Percentiles rank a stretch among this genome's conserved stretches.
Conservation (phyloP, 2,888 invertebrate genomes). For the Empis stercorea region DNA sequence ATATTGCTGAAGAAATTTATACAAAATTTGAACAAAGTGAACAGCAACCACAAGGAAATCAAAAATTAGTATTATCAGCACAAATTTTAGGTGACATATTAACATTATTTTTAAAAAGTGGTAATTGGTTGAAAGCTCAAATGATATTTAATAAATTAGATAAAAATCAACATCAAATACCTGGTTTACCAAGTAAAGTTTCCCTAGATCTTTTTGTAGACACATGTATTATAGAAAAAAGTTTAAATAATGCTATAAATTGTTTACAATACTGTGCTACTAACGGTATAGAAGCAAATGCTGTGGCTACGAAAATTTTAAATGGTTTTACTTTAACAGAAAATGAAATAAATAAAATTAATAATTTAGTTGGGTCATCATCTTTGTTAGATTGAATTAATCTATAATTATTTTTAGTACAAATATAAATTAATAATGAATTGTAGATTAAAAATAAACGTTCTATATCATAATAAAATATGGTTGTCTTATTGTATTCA, state of each 20-base stretch:
- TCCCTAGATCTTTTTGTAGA: slow-evolving; percentile 41
- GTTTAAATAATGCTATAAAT: slow-evolving; percentile 41
- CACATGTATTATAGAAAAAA: slow-evolving; percentile 40
- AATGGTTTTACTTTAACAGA: slow-evolving; percentile 37
- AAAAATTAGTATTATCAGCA: slow-evolving; percentile 40
- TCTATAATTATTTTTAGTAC: no score
- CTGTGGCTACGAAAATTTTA: slow-evolving; percentile 22
- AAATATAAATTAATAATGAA: no score
- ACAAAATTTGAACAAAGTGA: slow-evolving; percentile 37
- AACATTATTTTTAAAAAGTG: slow-evolving; percentile 26
- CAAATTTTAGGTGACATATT: slow-evolving; percentile 48
- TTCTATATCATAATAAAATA: no score
- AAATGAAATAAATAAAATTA: slow-evolving; percentile 37
- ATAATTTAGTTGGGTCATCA: slow-evolving; percentile 36
- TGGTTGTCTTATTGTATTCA: no score
- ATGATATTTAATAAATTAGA: slow-evolving; percentile 42
- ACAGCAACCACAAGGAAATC: slow-evolving; percentile 18
- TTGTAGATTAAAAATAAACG: no score
- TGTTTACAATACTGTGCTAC: slow-evolving; percentile 44
- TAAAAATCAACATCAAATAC: slow-evolving; percentile 38
- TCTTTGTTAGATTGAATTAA: no score
- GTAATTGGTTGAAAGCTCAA: slow-evolving; percentile 41
- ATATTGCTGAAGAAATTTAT: slow-evolving; percentile 46
- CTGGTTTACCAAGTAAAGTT: slow-evolving; percentile 42
- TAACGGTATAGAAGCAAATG: slow-evolving; percentile 36